Conservation (phyloP, 1,140 invertebrate genomes). For the Bursaphelenchus mucronatus region DNA sequence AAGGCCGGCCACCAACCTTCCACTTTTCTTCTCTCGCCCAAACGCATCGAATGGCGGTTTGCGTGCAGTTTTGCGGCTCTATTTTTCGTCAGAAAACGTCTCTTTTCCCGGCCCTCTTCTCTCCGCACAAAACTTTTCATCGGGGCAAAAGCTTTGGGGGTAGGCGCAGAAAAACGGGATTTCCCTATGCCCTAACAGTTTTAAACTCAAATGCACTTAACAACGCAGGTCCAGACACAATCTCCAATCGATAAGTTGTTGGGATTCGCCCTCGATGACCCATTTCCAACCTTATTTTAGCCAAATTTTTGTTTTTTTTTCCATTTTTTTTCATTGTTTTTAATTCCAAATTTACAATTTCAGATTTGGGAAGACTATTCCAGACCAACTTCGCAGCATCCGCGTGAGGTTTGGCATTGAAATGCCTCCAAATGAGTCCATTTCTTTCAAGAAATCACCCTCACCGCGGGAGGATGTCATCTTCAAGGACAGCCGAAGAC, state of each 20-base stretch:
- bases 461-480: neutral
- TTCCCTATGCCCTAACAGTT: neutral
- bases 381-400: neutral
- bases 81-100: too few relatives aligned
- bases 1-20: too few relatives aligned
- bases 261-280: too few relatives aligned
- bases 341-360: neutral
- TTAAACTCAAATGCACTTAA: neutral
- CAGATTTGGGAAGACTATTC: neutral
- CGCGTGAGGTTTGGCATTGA: conserved; percentile 4
- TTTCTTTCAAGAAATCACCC: neutral
- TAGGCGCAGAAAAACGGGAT: neutral
- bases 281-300: too few relatives aligned
- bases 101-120: too few relatives aligned
- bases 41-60: too few relatives aligned
- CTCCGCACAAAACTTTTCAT: too few relatives aligned
- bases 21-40: too few relatives aligned
- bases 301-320: neutral
- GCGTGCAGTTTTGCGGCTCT: too few relatives aligned
- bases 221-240: neutral
- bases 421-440: neutral
- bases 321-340: neutral
- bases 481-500: neutral
- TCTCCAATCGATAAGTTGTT: neutral
- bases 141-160: too few relatives aligned